Percentiles rank a stretch among this genome's conserved stretches.
phyloP scores from a whole-genome alignment of 2,888 invertebrate species.

The Sepiola atlantica region DNA sequence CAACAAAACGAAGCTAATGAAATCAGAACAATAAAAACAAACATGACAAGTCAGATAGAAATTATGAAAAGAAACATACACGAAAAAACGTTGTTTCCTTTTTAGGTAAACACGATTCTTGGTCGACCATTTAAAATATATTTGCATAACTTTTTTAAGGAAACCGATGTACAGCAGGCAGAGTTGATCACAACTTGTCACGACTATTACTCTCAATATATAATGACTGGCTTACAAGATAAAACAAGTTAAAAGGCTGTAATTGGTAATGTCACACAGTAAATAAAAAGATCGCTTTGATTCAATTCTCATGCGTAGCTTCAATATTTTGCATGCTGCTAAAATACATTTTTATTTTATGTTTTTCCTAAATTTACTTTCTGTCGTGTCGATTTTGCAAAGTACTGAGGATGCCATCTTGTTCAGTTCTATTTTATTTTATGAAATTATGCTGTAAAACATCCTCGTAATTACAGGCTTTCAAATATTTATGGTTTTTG shows the following conservation, averaged over 20 bases:
- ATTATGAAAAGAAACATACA: neutral
- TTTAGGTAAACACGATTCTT: neutral
- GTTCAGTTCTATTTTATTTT: neutral
- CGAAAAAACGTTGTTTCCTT: neutral
- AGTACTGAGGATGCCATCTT: neutral
- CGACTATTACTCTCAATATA: neutral
- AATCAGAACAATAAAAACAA: neutral
- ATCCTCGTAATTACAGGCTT: neutral
- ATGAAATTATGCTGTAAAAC: neutral
- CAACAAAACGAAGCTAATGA: neutral
- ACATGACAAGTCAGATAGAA: neutral
- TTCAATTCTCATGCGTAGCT: neutral
- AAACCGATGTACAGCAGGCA: neutral
- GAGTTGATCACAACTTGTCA: neutral
- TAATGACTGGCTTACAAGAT: neutral
- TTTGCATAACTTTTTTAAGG: neutral
- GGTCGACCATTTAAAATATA: neutral
- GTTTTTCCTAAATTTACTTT: neutral
- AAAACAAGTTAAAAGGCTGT: slow-evolving; percentile 5
- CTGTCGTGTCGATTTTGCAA: neutral
- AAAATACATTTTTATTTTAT: neutral
- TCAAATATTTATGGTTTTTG: neutral
- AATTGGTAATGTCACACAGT: neutral
- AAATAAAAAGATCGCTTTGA: neutral
- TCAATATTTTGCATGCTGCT: neutral